Base-by-base conservation (phyloP, 2,888 invertebrate species). In the Agriotes lineatus region DNA sequence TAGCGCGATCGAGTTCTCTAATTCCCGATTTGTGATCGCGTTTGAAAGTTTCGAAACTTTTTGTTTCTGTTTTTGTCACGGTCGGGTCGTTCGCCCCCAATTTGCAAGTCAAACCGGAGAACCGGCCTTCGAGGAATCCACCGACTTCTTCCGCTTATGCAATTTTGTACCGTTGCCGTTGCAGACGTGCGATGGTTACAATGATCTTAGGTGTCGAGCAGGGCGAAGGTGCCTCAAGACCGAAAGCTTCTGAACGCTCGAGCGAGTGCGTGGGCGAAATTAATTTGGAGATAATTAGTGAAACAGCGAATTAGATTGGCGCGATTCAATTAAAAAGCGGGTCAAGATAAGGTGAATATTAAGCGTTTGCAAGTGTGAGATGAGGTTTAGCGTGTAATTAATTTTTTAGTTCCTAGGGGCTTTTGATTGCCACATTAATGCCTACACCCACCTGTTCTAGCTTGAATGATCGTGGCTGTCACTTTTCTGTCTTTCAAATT, bases 121-220 rank as follows among this genome's bases (percentile, higher is more conserved):
- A 57, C 50, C 65, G 65, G 25, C 65, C 58, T 65, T 65, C 54
- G 57, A 48, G 22, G 65, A 65, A 65, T 50, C 20, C 44, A 44
- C 52, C 30, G 22, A 12, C 44, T 45, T 58, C 65, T 65, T 65
- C 65, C 58, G 57, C 58, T 65, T 58, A 50, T 58, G 58, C 65
- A 65, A 65, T 58, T 57, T 58, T 19, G 54, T 66, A 66, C 60
- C 60, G 66, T 66, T 57, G 48, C 18, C 60, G 66, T 66, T 57
- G 48, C 18, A 48, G 22, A 37, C 60, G 48, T 44, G 58, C 19
- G 18, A 10, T 6, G 58, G 16, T 42, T 58, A 58, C 39, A 37
- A 56, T 56, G 39, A 52, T 52, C 22, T 20, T 19, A 45, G 16
- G 16, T 25, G 22, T 48, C 22, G 5, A 25, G 48, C 25, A n/a